Evolutionary conservation across 2,797 vertebrate species (phyloP).

Genomic region (Australoheros facetus): DNA sequence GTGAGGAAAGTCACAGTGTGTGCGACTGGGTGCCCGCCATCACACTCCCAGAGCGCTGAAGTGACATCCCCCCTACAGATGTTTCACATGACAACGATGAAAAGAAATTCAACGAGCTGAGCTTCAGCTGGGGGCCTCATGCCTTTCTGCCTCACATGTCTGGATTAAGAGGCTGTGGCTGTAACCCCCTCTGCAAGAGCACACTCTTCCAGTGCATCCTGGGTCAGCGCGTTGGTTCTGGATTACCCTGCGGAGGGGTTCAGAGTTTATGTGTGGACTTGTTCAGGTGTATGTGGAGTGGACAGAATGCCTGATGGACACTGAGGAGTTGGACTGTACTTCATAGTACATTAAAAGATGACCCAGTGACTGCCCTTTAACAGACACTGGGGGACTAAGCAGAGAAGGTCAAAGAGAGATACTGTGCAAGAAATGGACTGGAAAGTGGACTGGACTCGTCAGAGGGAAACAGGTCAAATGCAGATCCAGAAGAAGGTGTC

Average conservation of each 20-base stretch:
- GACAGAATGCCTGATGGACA: constrained; percentile 70
- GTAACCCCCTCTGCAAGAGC: constrained; percentile 35
- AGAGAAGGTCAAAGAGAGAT: constrained; percentile 51
- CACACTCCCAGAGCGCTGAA: constrained; percentile 91
- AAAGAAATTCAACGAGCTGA: constrained; percentile 72
- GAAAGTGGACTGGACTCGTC: constrained; percentile 66
- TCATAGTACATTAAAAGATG: constrained; percentile 32
- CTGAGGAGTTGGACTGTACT: constrained; percentile 68
- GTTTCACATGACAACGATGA: constrained; percentile 59
- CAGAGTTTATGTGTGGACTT: constrained; percentile 58
- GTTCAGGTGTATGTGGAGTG: constrained; percentile 77
- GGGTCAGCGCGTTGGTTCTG: constrained; percentile 68
- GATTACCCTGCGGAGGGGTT: constrained; percentile 62
- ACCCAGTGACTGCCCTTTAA: constrained; percentile 20
- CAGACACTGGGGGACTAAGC: constrained; percentile 50
- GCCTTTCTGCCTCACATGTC: constrained; percentile 79
- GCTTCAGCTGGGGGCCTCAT: constrained; percentile 76
- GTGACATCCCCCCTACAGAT: not conserved
- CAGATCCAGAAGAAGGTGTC: constrained; percentile 38
- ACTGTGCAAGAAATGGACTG: constrained; percentile 67
- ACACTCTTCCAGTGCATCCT: constrained; percentile 62
- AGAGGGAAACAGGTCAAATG: constrained; percentile 31
- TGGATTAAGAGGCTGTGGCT: constrained; percentile 75
- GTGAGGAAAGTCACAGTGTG: constrained; percentile 90
- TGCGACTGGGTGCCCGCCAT: constrained; percentile 96